These are phyloP conservation scores for Spinus olivaceus DNA, from an alignment of 2,797 vertebrate genomes.

Conservation along the genomic window DNA sequence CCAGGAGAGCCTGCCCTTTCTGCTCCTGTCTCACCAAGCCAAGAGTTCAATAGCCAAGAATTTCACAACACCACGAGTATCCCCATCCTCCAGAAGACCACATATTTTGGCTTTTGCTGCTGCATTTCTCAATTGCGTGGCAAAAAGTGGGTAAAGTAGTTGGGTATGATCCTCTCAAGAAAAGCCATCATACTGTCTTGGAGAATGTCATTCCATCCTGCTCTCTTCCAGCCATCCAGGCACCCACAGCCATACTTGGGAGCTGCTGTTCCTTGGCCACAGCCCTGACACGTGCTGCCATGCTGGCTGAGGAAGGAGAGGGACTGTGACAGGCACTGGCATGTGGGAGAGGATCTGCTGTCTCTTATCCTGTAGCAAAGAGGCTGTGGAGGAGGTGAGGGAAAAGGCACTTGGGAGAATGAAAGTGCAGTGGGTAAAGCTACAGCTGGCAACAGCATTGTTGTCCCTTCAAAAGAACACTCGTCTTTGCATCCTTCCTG, in stretches of 20 bases:
- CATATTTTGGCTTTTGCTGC: neutral
- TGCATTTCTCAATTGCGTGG: neutral
- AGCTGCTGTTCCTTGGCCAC: neutral
- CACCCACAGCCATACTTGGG: fast-evolving
- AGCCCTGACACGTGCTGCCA: fast-evolving
- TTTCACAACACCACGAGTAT: neutral
- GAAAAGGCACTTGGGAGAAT: neutral
- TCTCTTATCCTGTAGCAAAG: neutral
- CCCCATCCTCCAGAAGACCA: neutral
- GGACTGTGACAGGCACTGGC: neutral
- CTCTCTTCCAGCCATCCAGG: neutral
- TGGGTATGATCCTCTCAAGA: neutral
- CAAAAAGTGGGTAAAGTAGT: neutral
- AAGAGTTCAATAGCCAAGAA: neutral
- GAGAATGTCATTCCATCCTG: neutral
- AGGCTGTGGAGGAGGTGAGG: neutral
- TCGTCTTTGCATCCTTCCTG: neutral
- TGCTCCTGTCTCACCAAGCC: neutral
- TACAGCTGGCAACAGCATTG: fast-evolving
- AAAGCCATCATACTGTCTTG: neutral
- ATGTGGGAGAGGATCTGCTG: neutral
- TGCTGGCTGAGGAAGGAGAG: neutral
- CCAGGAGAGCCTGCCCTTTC: neutral
- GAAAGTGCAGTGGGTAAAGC: neutral
- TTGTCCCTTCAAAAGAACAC: neutral